Percentiles rank a stretch among this genome's conserved stretches.
phyloP scores from a whole-genome alignment of 92 coral and sea anemone genomes.

The Hydrozoanthus gracilis region DNA sequence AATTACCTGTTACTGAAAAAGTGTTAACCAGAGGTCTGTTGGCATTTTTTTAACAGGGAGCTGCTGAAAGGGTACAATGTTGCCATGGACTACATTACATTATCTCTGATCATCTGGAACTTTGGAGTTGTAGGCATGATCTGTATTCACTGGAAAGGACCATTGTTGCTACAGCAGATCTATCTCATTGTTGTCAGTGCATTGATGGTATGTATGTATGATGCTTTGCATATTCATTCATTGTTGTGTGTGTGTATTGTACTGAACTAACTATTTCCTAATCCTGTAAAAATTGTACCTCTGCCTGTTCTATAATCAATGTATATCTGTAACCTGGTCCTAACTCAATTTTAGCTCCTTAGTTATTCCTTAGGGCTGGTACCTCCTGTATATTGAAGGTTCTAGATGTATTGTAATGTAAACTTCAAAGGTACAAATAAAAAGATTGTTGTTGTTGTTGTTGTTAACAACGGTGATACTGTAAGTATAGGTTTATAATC shows the following conservation, averaged over 20 bases:
- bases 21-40: too few species aligned
- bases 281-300: too few species aligned
- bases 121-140: slow-evolving; percentile 99
- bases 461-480: too few species aligned
- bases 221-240: neutral
- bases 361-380: neutral
- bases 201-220: slow-evolving; percentile 80
- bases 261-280: too few species aligned
- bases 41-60: slow-evolving; percentile 63
- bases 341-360: neutral
- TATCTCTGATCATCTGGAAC: slow-evolving; percentile 92
- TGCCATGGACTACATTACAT: slow-evolving; percentile 96
- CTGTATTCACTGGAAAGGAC: slow-evolving; percentile 99
- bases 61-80: slow-evolving; percentile 92
- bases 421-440: too few species aligned
- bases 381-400: too few species aligned
- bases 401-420: too few species aligned
- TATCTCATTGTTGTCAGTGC: slow-evolving; percentile 99
- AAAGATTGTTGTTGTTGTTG: too few species aligned
- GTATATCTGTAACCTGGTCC: too few species aligned
- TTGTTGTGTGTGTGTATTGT: neutral
- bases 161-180: slow-evolving; percentile 89
- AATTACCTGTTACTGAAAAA: too few species aligned
- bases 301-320: too few species aligned
- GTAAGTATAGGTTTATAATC: too few species aligned